Percentiles rank a stretch among this genome's conserved stretches.
phyloP scores from a whole-genome alignment of 2,113 vertebrate species.

The Psittacula cyanocephala region DNA sequence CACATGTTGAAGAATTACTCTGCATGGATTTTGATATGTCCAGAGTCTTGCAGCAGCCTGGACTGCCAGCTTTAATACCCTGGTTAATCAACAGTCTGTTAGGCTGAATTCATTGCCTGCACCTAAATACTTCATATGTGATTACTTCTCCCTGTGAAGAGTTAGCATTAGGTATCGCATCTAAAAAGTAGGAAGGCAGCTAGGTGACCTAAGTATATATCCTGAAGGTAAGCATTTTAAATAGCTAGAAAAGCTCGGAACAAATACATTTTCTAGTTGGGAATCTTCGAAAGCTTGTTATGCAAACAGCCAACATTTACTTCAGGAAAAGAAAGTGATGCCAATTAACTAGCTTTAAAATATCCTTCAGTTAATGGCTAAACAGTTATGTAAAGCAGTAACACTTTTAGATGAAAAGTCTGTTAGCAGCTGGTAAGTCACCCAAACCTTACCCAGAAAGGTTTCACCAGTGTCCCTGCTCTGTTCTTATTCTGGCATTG shows the following conservation, averaged over 20 bases:
- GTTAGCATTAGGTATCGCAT: neutral
- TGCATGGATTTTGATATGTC: neutral
- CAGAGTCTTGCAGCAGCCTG: neutral
- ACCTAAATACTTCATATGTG: fast-evolving
- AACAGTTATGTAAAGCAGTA: neutral
- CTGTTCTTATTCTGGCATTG: neutral
- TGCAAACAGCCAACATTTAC: neutral
- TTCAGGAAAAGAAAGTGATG: neutral
- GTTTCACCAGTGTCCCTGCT: slow-evolving; percentile 34
- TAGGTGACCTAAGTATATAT: neutral
- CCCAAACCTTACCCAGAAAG: slow-evolving; percentile 11
- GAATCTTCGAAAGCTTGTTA: neutral
- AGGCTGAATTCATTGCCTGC: neutral
- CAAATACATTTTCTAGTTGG: neutral
- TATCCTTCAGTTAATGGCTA: neutral
- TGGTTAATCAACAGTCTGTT: neutral
- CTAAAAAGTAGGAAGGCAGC: neutral
- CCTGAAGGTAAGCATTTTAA: neutral
- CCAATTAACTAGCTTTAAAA: neutral
- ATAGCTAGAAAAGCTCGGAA: neutral
- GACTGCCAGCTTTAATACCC: neutral
- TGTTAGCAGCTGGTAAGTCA: neutral
- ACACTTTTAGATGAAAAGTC: neutral
- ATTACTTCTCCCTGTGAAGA: neutral
- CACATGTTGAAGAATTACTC: neutral